These are phyloP conservation scores for Pseudonaja textilis DNA, from an alignment of 2,113 vertebrate genomes.

Conservation along the genomic window DNA sequence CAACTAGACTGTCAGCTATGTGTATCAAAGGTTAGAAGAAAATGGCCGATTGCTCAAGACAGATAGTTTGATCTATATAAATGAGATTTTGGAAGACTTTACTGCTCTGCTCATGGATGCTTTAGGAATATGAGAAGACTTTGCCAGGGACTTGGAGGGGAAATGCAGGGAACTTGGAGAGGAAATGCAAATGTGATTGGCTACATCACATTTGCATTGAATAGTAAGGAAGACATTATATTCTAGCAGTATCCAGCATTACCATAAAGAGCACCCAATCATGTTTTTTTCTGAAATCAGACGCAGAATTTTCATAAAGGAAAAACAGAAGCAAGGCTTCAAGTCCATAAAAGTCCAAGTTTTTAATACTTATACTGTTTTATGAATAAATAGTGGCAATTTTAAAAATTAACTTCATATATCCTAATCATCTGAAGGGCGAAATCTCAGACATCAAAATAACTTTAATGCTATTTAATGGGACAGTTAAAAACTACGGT, in stretches of 20 bases:
- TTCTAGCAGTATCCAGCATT: neutral
- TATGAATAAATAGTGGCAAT: neutral
- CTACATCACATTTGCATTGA: constrained; percentile 25
- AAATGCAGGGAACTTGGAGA: neutral
- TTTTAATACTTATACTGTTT: neutral
- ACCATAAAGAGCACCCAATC: constrained; percentile 16
- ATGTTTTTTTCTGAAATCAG: constrained; percentile 11
- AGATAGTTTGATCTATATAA: neutral
- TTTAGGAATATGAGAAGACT: constrained; percentile 24
- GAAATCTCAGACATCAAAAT: neutral
- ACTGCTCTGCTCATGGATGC: neutral
- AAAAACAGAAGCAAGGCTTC: neutral
- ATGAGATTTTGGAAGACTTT: accelerated
- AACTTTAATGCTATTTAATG: neutral
- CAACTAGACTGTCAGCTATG: neutral
- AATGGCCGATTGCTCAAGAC: neutral
- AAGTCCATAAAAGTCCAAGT: neutral
- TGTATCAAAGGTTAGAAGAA: neutral
- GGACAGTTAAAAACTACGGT: neutral
- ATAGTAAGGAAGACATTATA: neutral
- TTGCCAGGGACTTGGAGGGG: neutral
- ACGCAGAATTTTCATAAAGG: neutral
- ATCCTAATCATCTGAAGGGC: neutral
- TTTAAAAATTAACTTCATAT: neutral
- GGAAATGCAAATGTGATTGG: constrained; percentile 4